These are phyloP conservation scores for Synaphobranchus kaupii DNA, from an alignment of 2,797 vertebrate genomes.

Conservation along the genomic window DNA sequence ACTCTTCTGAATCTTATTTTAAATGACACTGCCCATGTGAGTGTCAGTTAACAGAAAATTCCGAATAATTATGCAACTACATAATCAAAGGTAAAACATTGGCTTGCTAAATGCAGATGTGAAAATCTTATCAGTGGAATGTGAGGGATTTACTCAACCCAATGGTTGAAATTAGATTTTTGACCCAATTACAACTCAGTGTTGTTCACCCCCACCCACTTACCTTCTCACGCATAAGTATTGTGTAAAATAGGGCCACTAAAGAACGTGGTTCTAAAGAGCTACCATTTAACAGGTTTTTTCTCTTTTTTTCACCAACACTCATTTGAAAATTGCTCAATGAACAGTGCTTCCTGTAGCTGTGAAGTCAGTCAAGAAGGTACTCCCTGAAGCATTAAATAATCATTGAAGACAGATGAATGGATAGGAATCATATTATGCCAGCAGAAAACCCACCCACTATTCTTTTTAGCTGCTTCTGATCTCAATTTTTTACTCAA, in stretches of 20 bases:
- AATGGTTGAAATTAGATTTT: neutral
- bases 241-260: neutral
- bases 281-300: neutral
- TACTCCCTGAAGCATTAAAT: neutral
- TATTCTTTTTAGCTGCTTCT: neutral
- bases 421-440: neutral
- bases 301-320: neutral
- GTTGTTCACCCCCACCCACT: neutral
- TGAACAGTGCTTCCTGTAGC: neutral
- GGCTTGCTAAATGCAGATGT: neutral
- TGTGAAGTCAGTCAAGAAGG: neutral
- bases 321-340: neutral
- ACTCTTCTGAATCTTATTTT: neutral
- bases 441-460: neutral
- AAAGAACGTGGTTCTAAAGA: neutral
- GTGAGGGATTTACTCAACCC: neutral
- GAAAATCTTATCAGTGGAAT: neutral
- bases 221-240: neutral
- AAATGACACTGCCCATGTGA: neutral
- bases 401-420: neutral
- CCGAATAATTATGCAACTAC: neutral
- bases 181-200: neutral
- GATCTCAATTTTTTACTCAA: neutral
- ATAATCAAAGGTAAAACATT: neutral
- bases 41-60: neutral